phyloP scores from a whole-genome alignment of 2,888 invertebrate genomes.

The Leucophora obtusa region DNA sequence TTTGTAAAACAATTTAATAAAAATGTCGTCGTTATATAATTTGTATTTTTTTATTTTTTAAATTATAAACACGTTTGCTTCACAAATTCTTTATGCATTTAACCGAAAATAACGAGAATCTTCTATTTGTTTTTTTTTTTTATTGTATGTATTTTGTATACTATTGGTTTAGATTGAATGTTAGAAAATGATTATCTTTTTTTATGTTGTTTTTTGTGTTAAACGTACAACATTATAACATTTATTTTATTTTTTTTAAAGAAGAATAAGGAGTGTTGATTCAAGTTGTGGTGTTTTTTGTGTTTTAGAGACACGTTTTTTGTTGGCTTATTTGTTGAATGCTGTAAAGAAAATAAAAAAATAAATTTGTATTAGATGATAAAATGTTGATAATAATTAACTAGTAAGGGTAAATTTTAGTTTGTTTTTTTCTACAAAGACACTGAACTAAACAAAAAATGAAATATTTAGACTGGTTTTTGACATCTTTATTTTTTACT shows the following conservation, averaged over 20 bases:
- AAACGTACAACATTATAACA: neutral
- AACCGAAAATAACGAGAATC: constrained; percentile 1
- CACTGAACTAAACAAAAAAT: constrained; percentile 4
- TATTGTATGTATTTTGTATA: neutral
- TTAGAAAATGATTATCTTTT: neutral
- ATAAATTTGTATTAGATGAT: constrained; percentile 50
- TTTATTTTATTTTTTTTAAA: constrained; percentile 17
- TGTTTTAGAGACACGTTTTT: constrained; percentile 30
- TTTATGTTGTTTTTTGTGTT: neutral
- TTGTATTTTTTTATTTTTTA: constrained; percentile 19
- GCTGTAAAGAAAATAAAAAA: constrained; percentile 46
- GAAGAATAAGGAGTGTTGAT: constrained; percentile 46
- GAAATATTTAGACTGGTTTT: constrained; percentile 26
- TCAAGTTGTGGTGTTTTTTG: constrained; percentile 7
- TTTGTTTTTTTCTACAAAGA: neutral
- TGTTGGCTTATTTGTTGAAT: constrained; percentile 19
- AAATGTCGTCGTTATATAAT: constrained; percentile 18
- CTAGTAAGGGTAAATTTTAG: constrained; percentile 8
- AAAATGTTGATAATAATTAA: constrained; percentile 46
- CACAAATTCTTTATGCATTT: constrained; percentile 19
- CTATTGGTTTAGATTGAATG: constrained; percentile 1
- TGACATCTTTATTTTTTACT: constrained; percentile 32
- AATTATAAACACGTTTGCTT: constrained; percentile 59
- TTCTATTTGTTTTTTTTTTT: neutral
- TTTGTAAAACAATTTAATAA: neutral